Evolutionary conservation across 1,140 invertebrate species (phyloP).

Genomic region (Pentalonia nigronervosa): DNA sequence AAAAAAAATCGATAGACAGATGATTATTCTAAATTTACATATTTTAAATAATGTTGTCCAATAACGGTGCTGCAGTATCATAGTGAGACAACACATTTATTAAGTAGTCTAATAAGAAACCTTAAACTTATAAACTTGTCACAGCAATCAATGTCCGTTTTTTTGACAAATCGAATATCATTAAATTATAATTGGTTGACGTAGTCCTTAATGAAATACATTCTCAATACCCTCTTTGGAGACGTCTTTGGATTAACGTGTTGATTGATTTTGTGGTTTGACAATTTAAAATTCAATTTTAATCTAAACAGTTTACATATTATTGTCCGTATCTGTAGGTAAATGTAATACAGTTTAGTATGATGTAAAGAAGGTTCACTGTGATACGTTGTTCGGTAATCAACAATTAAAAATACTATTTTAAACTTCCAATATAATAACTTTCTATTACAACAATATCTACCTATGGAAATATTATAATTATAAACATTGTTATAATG

Average conservation of each 20-base stretch:
- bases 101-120: not conserved
- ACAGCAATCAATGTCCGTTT: not conserved
- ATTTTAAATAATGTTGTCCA: not conserved
- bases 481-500: not conserved
- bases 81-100: not conserved
- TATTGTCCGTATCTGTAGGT: not conserved
- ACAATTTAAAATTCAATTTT: not conserved
- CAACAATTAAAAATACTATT: not conserved
- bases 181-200: slow-evolving; percentile 23
- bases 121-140: slow-evolving; percentile 22
- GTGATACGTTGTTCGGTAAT: not conserved
- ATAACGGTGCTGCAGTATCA: not conserved
- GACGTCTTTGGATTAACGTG: not conserved
- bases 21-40: slow-evolving; percentile 24
- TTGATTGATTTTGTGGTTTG: slow-evolving; percentile 29
- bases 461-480: not conserved
- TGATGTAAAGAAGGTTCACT: not conserved
- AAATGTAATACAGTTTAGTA: not conserved
- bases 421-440: not conserved
- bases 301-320: not conserved
- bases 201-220: not conserved
- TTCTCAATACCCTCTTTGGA: not conserved
- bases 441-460: not conserved
- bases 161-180: not conserved
- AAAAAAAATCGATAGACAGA: slow-evolving; percentile 26